Percentiles rank a stretch among this genome's conserved stretches.
phyloP scores from a whole-genome alignment of 2,888 invertebrate genomes.

The Drosophila birchii region DNA sequence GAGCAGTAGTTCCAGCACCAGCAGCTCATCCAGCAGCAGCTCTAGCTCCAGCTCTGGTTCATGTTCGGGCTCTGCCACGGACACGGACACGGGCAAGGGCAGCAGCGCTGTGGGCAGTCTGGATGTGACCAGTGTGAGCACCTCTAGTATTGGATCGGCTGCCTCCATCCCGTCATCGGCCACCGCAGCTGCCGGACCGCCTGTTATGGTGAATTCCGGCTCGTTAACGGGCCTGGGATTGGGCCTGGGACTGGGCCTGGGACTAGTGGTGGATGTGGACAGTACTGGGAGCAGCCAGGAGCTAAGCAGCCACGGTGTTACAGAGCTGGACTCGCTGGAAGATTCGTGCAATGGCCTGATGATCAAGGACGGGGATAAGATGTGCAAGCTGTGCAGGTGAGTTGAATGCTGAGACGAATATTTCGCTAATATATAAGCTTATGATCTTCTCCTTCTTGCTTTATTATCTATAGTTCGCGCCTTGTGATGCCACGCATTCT shows the following conservation, averaged over 20 bases:
- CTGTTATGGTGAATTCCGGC: constrained; percentile 44
- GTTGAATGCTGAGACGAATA: constrained; percentile 67
- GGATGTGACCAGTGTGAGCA: constrained; percentile 64
- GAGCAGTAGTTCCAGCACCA: constrained; percentile 56
- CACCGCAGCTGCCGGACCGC: constrained; percentile 42
- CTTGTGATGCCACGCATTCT: constrained; percentile 93
- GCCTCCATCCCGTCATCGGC: constrained; percentile 58
- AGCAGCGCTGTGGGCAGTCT: constrained; percentile 63
- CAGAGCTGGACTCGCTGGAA: constrained; percentile 83
- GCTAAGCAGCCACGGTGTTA: constrained; percentile 75
- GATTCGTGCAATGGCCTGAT: constrained; percentile 79
- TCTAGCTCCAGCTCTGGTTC: constrained; percentile 34
- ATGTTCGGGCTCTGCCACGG: constrained; percentile 53
- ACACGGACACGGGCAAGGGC: constrained; percentile 67
- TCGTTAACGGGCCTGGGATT: constrained; percentile 35
- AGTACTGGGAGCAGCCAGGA: constrained; percentile 65
- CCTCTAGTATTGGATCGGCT: constrained; percentile 64
- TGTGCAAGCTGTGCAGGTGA: constrained; percentile 89
- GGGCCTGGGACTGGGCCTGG: constrained; percentile 41
- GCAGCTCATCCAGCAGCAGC: constrained; percentile 49
- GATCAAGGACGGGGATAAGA: constrained; percentile 85
- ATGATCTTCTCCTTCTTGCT: no score
- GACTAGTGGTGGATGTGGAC: constrained; percentile 74
- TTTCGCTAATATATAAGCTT: neutral
- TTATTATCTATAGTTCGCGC: constrained; percentile 86